A percentile compares a stretch with the other conserved stretches of the same genome.
Evolutionary conservation across 2,888 invertebrate genomes (phyloP).

Genomic region (Vandiemenella viatica): DNA sequence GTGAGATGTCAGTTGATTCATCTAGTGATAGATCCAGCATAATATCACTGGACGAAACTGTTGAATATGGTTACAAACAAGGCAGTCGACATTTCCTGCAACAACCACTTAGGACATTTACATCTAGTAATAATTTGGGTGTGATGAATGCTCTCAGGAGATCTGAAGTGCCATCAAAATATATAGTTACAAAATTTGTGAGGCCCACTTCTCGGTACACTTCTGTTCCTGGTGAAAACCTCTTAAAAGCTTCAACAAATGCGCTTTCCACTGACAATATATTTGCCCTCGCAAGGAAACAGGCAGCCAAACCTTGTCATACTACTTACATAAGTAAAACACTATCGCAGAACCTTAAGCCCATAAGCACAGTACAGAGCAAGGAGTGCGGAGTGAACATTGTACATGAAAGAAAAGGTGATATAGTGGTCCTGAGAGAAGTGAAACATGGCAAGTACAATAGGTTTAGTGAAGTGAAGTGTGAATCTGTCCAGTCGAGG

Average conservation of each 20-base stretch:
- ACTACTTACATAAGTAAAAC: constrained; percentile 6
- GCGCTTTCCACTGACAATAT: neutral
- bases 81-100: constrained; percentile 3
- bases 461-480: constrained; percentile 33
- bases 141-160: neutral
- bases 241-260: neutral
- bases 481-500: constrained; percentile 33
- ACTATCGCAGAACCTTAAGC: neutral
- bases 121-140: neutral
- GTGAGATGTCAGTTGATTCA: constrained; percentile 35
- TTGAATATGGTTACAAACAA: constrained; percentile 23
- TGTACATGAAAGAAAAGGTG: constrained; percentile 30
- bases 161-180: neutral
- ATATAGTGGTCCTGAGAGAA: constrained; percentile 33
- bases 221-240: constrained; percentile 2
- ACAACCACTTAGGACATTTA: neutral
- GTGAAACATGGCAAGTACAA: constrained; percentile 29
- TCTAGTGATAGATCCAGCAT: constrained; percentile 35
- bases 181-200: constrained; percentile 3
- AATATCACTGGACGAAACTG: constrained; percentile 32
- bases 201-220: constrained; percentile 8
- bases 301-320: constrained; percentile 8
- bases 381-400: constrained; percentile 26
- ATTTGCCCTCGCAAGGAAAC: neutral
- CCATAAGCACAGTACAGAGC: neutral